Base-by-base conservation (phyloP, 1,140 invertebrate genomes). In the Pseudobourletiella spinata region DNA sequence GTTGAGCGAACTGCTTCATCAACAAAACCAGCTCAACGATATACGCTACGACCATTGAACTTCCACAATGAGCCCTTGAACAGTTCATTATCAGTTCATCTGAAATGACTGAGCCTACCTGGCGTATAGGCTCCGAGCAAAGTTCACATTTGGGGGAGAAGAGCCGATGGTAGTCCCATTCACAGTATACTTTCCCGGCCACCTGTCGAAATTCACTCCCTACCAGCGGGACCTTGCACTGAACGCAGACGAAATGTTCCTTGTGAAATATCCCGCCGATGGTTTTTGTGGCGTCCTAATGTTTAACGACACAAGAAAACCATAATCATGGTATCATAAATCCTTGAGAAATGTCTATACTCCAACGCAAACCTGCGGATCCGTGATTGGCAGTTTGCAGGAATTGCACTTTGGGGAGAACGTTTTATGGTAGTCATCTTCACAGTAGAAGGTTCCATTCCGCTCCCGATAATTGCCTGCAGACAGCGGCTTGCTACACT, bases 201-300 rank as follows among this genome's bases (percentile, higher is more conserved):
- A 84, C 75, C 69, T 86, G 84, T 70, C 86, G 85, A 71, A 89
- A 90, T 20, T 82, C 83, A 25, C 82, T 81, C 3, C 86, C 86
- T n/a, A 81, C 81, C 70, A 91, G 78, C 57, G 82, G 81, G 62
- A 81, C 80, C 65, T 82, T 83, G 79, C 89, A 91, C 30, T 84
- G 81, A 6, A 79, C 82, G 78, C 90, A 94, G 18, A 85, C 81
- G 76, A 93, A 94, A 76, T 91, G 89, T 66, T 91, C 84, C 50
- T 86, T 83, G 73, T 94, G 90, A 86, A 87, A 94, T 26, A 84
- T 84, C 71, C 82, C 81, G 25, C 85, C 87, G 71, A 91, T 74
- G 1, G 89, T 89, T 62, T 85, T 87, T 6, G 81, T 72, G 22
- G 75, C 71, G 68, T 74, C 26, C 63, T 64, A 22, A 4, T 20